Percentiles rank a stretch among this genome's conserved stretches.
Evolutionary conservation across 2,113 vertebrate genomes (phyloP).

Genomic region (Murina feae): DNA sequence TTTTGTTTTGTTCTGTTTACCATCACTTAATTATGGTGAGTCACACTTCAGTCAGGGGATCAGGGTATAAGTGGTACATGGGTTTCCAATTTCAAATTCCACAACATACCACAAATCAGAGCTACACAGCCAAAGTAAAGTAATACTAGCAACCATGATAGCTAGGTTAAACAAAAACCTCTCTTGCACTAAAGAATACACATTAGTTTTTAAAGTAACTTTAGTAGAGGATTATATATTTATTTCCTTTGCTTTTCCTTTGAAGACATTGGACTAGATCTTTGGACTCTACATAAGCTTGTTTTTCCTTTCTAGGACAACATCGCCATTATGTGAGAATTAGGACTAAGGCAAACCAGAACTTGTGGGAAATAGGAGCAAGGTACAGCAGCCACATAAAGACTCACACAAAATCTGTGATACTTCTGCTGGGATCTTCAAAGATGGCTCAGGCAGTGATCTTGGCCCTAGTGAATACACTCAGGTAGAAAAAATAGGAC

Average conservation of each 20-base stretch:
- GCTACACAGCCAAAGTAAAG: background rate
- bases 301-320: background rate
- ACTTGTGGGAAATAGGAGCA: background rate
- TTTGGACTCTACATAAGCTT: background rate
- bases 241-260: conserved; percentile 35
- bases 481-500: background rate
- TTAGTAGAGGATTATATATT: background rate
- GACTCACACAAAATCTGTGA: background rate
- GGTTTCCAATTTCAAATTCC: conserved; percentile 29
- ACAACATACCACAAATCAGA: conserved; percentile 21
- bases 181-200: background rate
- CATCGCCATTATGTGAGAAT: background rate
- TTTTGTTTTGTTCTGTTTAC: background rate
- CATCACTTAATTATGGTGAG: background rate
- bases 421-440: background rate
- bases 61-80: background rate
- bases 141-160: background rate
- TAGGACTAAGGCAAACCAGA: background rate
- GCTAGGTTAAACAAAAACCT: background rate
- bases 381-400: background rate
- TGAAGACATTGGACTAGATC: background rate
- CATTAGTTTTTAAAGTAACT: conserved; percentile 2
- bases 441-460: background rate
- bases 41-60: background rate
- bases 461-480: background rate